Evolutionary conservation across 1,140 invertebrate species (phyloP).

Genomic region (Hyles euphorbiae): DNA sequence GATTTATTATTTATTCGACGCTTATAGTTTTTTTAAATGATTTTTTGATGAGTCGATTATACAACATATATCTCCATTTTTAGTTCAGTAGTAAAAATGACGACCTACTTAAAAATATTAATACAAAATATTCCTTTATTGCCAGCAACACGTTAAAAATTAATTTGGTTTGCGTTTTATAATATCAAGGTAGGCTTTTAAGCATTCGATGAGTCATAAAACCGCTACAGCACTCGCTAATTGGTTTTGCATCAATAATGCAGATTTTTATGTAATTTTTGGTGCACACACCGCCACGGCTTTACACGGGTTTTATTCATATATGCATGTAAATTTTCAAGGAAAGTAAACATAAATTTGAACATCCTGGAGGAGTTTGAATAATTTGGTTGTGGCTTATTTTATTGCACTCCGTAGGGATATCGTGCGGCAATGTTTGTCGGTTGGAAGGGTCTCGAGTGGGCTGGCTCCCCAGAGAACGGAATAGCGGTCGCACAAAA

Average conservation of each 20-base stretch:
- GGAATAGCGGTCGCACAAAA: conserved; percentile 42
- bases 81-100: no score
- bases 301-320: no score
- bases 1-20: neutral
- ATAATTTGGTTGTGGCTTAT: conserved; percentile 37
- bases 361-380: conserved; percentile 15
- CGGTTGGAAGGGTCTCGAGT: conserved; percentile 42
- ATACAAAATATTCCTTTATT: neutral
- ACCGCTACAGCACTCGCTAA: conserved; percentile 9
- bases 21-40: no score
- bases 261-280: conserved; percentile 3
- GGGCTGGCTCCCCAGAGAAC: conserved; percentile 47
- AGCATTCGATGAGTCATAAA: conserved; percentile 16
- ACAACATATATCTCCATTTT: no score
- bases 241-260: conserved; percentile 24
- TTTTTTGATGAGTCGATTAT: no score
- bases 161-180: conserved; percentile 10
- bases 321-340: neutral
- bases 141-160: neutral
- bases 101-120: neutral
- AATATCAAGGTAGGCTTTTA: conserved; percentile 21
- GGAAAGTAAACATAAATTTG: neutral
- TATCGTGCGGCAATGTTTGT: conserved; percentile 55
- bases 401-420: conserved; percentile 45
- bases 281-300: no score